Evolutionary conservation across 2,797 vertebrate species (phyloP), one percentile per base, ranked within the genome.

Genomic region (Oryzias sinensis): DNA sequence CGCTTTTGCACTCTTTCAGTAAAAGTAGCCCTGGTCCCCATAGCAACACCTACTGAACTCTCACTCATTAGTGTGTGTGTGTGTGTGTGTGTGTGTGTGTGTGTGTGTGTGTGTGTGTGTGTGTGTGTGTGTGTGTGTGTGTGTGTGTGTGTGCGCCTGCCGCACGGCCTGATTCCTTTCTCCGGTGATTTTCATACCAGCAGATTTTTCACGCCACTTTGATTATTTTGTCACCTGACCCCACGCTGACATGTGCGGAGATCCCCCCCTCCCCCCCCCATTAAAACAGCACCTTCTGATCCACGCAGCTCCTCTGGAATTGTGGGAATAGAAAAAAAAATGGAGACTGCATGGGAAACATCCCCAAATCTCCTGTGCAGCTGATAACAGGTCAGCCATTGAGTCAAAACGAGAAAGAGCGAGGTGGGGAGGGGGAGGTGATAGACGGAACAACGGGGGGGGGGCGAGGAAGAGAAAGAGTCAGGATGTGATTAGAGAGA

Each of bases 1-100:
- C 77, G 83, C 86, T 91, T 94, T 93, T 92, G 90, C 83, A 72
- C 68, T 77, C 77, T 76, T 80, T 81, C 83, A 82, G 82, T 86
- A 74, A 85, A 86, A 84, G 81, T 83, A 84, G 75, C 81, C 72
- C 74, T 63, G 74, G 84, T 90, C 85, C 81, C 87, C 85, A 90
- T 87, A 84, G 87, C 86, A 88, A 87, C 84, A 77, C 76, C 80
- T 76, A 48, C 74, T 85, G 75, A 89, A 85, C 81, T 85, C 82
- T 87, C 77, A 74, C 84, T 86, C 80, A 84, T 84, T 83, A 83
- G 74, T 82, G 74, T 76, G 81, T 81, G 48, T 74, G 70, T 82
- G 74, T 73, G 80, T 80, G 45, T 74, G 70, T 45, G 44, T 82
- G 43, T 76, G 72, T 65, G 58, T 80, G 45, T 74, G 70, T 45